Conservation (phyloP, 2,888 invertebrate genomes). For the Tethea ocularis region DNA sequence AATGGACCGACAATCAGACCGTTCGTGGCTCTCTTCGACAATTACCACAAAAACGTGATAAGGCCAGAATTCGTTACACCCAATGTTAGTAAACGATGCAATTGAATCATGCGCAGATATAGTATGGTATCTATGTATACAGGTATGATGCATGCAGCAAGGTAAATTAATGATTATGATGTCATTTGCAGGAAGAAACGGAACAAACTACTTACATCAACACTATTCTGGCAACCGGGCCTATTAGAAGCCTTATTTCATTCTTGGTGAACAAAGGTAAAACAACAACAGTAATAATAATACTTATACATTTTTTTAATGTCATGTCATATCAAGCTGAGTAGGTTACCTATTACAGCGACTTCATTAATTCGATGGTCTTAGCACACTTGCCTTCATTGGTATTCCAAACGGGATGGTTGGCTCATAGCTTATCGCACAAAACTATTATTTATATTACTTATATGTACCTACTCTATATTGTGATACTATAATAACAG, state of each 20-base stretch:
- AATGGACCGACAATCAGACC: conserved; percentile 87
- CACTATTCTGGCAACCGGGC: conserved; percentile 87
- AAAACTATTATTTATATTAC: neutral
- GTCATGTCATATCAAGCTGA: too few relatives aligned
- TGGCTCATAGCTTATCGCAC: neutral
- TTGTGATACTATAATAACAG: too few relatives aligned
- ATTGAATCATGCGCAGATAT: conserved; percentile 19
- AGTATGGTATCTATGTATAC: neutral
- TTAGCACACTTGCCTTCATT: neutral
- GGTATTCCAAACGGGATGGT: neutral
- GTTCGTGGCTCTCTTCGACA: conserved; percentile 88
- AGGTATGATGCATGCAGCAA: conserved; percentile 24
- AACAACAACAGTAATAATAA: neutral
- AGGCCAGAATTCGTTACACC: conserved; percentile 87
- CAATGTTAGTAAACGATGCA: conserved; percentile 57
- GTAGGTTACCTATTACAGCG: neutral
- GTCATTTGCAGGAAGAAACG: conserved; percentile 82
- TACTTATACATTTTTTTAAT: neutral
- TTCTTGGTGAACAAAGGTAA: conserved; percentile 85
- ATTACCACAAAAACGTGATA: conserved; percentile 88
- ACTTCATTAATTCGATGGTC: neutral
- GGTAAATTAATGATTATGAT: conserved; percentile 52
- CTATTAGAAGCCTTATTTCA: conserved; percentile 87
- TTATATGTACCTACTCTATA: neutral
- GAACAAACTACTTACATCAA: conserved; percentile 89